phyloP scores from a whole-genome alignment of 2,113 vertebrate genomes.

The Peromyscus maniculatus region DNA sequence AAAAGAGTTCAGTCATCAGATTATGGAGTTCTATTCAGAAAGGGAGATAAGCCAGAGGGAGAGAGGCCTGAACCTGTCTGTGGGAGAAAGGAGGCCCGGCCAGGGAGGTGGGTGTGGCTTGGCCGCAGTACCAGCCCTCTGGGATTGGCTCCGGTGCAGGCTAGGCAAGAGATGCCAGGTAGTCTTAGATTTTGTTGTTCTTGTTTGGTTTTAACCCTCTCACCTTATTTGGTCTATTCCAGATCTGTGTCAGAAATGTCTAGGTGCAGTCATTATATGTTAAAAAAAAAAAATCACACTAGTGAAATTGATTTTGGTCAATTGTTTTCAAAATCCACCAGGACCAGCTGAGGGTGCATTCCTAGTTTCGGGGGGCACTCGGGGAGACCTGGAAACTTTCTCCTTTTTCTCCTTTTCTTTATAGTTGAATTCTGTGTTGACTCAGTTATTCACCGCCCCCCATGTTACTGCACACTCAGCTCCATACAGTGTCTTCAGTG shows the following conservation, averaged over 20 bases:
- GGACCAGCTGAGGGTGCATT: neutral
- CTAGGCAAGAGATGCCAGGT: conserved; percentile 15
- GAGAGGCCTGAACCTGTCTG: conserved; percentile 10
- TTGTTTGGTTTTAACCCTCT: neutral
- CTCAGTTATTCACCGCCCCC: neutral
- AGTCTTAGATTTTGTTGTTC: neutral
- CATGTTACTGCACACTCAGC: neutral
- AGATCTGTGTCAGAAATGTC: conserved; percentile 33
- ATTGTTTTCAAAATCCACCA: conserved; percentile 39
- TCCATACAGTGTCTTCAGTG: neutral
- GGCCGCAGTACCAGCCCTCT: no score
- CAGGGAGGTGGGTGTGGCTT: neutral
- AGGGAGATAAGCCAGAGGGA: conserved; percentile 1
- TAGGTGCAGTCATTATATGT: neutral
- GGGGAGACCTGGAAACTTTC: neutral
- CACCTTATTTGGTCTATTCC: conserved; percentile 46
- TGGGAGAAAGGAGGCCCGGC: neutral
- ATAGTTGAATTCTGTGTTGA: conserved; percentile 20
- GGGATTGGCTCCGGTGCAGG: neutral
- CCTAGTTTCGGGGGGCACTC: neutral
- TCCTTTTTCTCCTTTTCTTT: neutral
- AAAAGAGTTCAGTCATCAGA: conserved; percentile 16
- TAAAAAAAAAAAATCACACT: neutral
- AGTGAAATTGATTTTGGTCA: neutral
- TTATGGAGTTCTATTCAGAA: conserved; percentile 1